These are phyloP conservation scores for Gallirallus australis DNA, from an alignment of 2,797 vertebrate species.

Conservation along the genomic window DNA sequence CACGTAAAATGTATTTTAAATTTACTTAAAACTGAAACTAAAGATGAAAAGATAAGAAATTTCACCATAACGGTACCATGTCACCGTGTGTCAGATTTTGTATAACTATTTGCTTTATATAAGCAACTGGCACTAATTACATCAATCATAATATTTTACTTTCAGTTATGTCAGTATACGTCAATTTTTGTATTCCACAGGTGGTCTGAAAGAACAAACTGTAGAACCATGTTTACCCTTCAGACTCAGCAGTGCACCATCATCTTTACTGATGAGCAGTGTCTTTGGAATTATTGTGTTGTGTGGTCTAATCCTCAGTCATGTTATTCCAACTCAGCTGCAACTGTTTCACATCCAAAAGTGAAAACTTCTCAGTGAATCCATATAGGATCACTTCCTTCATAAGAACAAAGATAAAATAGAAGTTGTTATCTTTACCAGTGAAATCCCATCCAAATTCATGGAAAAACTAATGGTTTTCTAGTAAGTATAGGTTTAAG, in stretches of 20 bases:
- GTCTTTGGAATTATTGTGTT: slow-evolving; percentile 1
- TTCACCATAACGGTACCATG: background rate
- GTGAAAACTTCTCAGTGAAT: background rate
- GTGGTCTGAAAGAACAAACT: background rate
- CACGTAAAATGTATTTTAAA: background rate
- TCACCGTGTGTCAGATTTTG: background rate
- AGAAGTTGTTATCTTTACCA: background rate
- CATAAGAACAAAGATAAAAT: background rate
- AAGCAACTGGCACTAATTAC: background rate
- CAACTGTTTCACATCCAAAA: background rate
- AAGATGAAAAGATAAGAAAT: slow-evolving; percentile 1
- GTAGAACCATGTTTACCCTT: background rate
- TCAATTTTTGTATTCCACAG: background rate
- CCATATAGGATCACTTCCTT: background rate
- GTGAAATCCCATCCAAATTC: background rate
- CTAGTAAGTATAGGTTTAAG: background rate
- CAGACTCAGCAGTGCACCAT: background rate
- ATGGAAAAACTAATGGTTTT: background rate
- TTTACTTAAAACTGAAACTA: background rate
- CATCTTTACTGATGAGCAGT: background rate
- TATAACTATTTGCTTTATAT: background rate
- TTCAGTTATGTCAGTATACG: background rate
- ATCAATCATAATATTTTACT: background rate
- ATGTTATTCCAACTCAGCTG: background rate
- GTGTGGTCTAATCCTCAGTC: background rate